Base-by-base conservation (phyloP, 2,888 invertebrate species). In the Augochlorella aurata region DNA sequence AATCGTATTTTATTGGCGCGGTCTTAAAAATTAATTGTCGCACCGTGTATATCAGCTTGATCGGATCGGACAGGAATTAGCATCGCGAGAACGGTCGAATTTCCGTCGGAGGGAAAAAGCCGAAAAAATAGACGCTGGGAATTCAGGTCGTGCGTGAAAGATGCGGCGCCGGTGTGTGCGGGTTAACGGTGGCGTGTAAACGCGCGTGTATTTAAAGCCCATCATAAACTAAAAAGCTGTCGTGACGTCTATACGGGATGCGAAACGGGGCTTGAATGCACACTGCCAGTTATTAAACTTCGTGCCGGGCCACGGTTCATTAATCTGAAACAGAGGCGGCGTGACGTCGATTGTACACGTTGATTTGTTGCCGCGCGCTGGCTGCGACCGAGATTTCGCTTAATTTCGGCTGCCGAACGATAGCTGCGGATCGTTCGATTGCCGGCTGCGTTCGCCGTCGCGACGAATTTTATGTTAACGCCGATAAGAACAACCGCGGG, bases 261-360 rank as follows among this genome's bases (percentile, higher is more conserved):
- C 54, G 54, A 14, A 70, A 49, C 38, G n/a, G 9, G 18, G 16
- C 24, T 24, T 70, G 38, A 70, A 45, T 65, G 52, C 47, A 21
- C 72, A 44, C 18, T 29, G 52, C 24, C 52, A 73, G 47, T 72
- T 52, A 68, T 45, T 79, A 47, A 72, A 63, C 72, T 73, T 52
- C 67, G 47, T 61, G 38, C 72, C 29, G 29, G 47, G 52, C 72
- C 73, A 52, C 24, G 72, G 61, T 80, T 79, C 79, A 73, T 80
- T 79, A 79, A 80, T 73, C 68, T 73, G 73, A 78, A 78, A 79
- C 79, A 54, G 47, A 63, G 67, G 79, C 54, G 52, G 47, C 61
- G 54, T 73, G 68, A 79, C 79, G 79, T 79, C 61, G 71, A 69
- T 73, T 54, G 79, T 38, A 44, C 38, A 38, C 38, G 63, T 63